These are phyloP conservation scores for Catharus minimus DNA, from an alignment of 2,113 vertebrate genomes.

Conservation along the genomic window DNA sequence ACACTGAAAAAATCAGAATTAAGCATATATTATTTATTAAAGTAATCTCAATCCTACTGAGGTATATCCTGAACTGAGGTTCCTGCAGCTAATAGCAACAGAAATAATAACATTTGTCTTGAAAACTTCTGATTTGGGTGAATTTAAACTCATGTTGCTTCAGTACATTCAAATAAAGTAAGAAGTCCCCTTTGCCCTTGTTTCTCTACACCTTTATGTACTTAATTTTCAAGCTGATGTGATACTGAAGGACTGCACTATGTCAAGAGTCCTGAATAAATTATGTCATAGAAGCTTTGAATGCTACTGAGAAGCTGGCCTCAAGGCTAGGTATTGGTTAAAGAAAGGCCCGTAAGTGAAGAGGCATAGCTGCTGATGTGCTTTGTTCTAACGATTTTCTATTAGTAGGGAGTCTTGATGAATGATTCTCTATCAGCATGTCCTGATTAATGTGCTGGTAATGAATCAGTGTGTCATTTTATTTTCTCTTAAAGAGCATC, in stretches of 20 bases:
- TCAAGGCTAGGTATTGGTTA: not conserved
- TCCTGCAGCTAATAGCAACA: not conserved
- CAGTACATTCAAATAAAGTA: not conserved
- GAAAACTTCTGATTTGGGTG: not conserved
- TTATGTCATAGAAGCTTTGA: not conserved
- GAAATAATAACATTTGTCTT: not conserved
- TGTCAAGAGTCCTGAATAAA: not conserved
- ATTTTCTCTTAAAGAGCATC: not conserved
- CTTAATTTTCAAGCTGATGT: not conserved
- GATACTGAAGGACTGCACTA: not conserved
- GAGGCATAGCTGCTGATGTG: not conserved
- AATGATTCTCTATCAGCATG: not conserved
- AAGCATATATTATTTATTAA: conserved; percentile 1
- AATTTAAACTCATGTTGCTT: not conserved
- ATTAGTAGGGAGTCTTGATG: not conserved
- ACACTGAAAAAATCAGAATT: not conserved
- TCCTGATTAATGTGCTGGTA: not conserved
- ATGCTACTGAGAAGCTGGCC: not conserved
- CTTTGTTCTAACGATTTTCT: not conserved
- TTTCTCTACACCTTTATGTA: not conserved
- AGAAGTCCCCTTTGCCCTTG: not conserved
- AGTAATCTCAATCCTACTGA: not conserved
- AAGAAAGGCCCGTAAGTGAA: not conserved
- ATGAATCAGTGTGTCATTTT: not conserved
- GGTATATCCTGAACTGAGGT: not conserved